Conservation (phyloP, 2,888 invertebrate species). For the Callinectes sapidus region DNA sequence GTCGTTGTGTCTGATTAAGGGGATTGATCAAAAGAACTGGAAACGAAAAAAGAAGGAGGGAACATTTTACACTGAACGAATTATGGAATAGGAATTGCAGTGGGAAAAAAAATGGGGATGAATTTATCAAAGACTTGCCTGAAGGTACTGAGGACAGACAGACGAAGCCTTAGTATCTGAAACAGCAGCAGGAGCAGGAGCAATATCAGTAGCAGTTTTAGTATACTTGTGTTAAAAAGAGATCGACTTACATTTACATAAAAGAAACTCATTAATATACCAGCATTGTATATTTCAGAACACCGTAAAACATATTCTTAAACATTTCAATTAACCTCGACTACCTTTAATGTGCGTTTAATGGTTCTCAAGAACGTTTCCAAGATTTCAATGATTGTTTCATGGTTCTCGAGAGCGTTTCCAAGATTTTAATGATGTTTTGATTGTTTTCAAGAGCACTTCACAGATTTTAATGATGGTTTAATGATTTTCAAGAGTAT, state of each 20-base stretch:
- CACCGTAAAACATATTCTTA: too few relatives aligned
- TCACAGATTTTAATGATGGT: too few relatives aligned
- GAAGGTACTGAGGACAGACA: neutral
- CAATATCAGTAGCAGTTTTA: neutral
- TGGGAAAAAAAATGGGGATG: neutral
- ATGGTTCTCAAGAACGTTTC: too few relatives aligned
- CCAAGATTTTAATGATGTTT: too few relatives aligned
- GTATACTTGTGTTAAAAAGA: too few relatives aligned
- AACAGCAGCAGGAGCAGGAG: neutral
- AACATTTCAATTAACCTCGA: too few relatives aligned
- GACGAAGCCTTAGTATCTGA: neutral
- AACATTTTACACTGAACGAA: neutral
- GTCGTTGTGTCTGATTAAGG: conserved; percentile 18
- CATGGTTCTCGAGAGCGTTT: too few relatives aligned
- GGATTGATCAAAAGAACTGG: conserved; percentile 2
- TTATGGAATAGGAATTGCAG: neutral
- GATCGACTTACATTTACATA: neutral
- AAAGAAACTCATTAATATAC: neutral
- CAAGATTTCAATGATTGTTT: too few relatives aligned
- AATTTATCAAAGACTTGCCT: neutral
- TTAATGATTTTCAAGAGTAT: too few relatives aligned
- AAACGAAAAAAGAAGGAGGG: neutral
- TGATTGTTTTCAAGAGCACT: too few relatives aligned
- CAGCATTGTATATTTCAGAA: neutral
- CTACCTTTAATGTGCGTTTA: too few relatives aligned